phyloP scores from a whole-genome alignment of 2,797 vertebrate species.

The Anas georgica region DNA sequence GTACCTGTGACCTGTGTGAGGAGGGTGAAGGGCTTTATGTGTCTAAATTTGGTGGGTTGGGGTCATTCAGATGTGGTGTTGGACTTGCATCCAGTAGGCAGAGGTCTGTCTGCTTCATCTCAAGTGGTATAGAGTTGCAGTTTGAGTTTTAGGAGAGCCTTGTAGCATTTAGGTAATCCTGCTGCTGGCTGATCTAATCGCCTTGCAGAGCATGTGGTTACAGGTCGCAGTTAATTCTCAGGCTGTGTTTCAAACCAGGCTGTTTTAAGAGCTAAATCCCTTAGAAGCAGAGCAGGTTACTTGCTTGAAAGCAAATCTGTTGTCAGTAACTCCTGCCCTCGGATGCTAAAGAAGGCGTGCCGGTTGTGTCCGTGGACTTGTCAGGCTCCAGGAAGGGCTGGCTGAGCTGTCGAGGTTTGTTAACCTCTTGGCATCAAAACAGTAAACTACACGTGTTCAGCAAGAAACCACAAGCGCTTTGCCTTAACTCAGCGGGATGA shows the following conservation, averaged over 20 bases:
- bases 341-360: background rate
- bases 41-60: background rate
- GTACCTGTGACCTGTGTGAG: background rate
- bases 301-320: background rate
- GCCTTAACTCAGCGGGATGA: background rate
- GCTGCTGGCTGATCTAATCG: background rate
- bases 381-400: background rate
- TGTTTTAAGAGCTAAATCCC: background rate
- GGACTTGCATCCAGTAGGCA: background rate
- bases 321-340: background rate
- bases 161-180: background rate
- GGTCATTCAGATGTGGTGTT: fast-evolving
- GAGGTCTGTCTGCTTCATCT: background rate
- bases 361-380: fast-evolving
- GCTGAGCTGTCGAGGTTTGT: background rate
- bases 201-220: fast-evolving
- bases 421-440: background rate
- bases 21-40: fast-evolving
- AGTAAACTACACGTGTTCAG: background rate
- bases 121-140: background rate
- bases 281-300: background rate
- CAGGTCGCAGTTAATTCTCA: background rate
- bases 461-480: background rate
- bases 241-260: background rate
- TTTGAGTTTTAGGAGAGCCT: background rate